Evolutionary conservation across 1,140 invertebrate species (phyloP).

Genomic region (Pseudoatta argentina): DNA sequence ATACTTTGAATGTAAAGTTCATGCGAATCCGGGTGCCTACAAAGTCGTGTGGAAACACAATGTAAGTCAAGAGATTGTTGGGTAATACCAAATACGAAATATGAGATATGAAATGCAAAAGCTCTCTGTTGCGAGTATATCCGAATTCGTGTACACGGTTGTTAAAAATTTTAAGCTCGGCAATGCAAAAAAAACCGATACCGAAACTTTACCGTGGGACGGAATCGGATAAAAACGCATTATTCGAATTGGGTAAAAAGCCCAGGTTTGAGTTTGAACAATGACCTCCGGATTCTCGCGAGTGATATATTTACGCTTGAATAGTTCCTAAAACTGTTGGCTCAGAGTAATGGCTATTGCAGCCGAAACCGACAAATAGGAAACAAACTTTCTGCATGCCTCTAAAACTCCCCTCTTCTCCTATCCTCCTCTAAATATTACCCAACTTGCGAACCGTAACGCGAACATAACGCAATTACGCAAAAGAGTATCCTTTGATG

Average conservation of each 20-base stretch:
- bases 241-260: slow-evolving; percentile 11
- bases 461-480: slow-evolving; percentile 12
- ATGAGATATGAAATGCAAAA: background rate
- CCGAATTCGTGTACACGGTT: background rate
- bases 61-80: slow-evolving; percentile 88
- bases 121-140: background rate
- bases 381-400: slow-evolving; percentile 47
- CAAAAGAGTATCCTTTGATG: slow-evolving; percentile 18
- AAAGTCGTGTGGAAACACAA: slow-evolving; percentile 97
- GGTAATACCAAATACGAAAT: background rate
- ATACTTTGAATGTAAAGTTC: slow-evolving; percentile 95
- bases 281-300: slow-evolving; percentile 39
- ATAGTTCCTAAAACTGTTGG: slow-evolving; percentile 52
- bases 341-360: slow-evolving; percentile 48
- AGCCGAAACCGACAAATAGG: slow-evolving; percentile 52
- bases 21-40: slow-evolving; percentile 94
- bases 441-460: background rate
- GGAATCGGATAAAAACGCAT: slow-evolving; percentile 28
- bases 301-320: slow-evolving; percentile 44
- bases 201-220: background rate
- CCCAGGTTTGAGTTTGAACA: slow-evolving; percentile 43
- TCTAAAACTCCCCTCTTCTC: slow-evolving; percentile 14
- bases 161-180: background rate
- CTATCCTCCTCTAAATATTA: slow-evolving; percentile 47
- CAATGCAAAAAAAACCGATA: background rate